phyloP scores from a whole-genome alignment of 2,888 invertebrate species.

The Orthosia gracilis region DNA sequence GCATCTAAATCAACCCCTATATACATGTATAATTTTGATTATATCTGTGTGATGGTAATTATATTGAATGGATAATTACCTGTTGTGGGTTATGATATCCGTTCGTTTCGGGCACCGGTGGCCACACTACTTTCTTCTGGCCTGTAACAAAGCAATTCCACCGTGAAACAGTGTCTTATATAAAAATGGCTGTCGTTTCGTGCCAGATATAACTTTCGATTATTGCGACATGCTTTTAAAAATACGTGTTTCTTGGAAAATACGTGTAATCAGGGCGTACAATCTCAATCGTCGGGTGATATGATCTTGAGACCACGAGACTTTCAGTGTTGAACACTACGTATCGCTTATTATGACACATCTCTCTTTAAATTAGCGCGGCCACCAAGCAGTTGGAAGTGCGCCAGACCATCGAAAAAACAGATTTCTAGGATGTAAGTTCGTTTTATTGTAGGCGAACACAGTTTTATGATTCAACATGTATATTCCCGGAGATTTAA shows the following conservation, averaged over 20 bases:
- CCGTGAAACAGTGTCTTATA: slow-evolving; percentile 46
- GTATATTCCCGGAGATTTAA: slow-evolving; percentile 46
- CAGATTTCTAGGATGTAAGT: slow-evolving; percentile 71
- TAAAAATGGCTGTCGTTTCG: slow-evolving; percentile 40
- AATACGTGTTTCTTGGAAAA: slow-evolving; percentile 62
- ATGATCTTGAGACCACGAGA: slow-evolving; percentile 74
- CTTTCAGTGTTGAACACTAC: slow-evolving; percentile 79
- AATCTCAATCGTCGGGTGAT: slow-evolving; percentile 73
- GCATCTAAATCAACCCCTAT: slow-evolving; percentile 72
- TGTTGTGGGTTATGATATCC: slow-evolving; percentile 92
- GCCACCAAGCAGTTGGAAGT: slow-evolving; percentile 82
- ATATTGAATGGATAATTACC: slow-evolving; percentile 81
- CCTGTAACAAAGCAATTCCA: slow-evolving; percentile 90
- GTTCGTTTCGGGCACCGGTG: slow-evolving; percentile 94
- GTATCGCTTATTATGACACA: slow-evolving; percentile 85
- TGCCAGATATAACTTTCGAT: slow-evolving; percentile 38
- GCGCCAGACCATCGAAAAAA: slow-evolving; percentile 84
- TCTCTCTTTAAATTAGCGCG: slow-evolving; percentile 86
- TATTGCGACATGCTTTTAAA: slow-evolving; percentile 54
- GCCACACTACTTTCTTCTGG: slow-evolving; percentile 97
- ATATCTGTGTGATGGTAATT: slow-evolving; percentile 21
- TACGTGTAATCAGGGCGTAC: slow-evolving; percentile 68
- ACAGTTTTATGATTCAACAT: slow-evolving; percentile 58
- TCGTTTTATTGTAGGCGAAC: slow-evolving; percentile 63
- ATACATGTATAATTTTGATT: slow-evolving; percentile 61